Percentiles rank a stretch among this genome's conserved stretches.
These are phyloP conservation scores for Steinernema khuongi DNA, from an alignment of 1,140 invertebrate genomes.

Conservation along the genomic window DNA sequence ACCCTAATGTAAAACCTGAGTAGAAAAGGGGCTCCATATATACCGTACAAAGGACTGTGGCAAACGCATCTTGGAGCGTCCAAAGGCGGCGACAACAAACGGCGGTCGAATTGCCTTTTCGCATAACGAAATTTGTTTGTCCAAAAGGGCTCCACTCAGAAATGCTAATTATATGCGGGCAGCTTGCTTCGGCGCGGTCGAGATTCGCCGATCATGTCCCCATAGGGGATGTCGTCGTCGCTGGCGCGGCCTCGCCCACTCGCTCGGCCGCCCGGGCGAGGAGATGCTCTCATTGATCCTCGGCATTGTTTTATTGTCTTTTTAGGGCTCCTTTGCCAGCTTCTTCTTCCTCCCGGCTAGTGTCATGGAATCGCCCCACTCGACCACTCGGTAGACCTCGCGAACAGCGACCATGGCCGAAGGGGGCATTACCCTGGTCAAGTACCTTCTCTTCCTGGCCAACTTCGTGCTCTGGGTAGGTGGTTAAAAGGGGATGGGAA, in stretches of 20 bases:
- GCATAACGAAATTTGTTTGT: conserved; percentile 13
- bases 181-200: background rate
- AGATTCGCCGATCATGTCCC: conserved; percentile 1
- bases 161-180: conserved; percentile 12
- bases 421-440: conserved; percentile 57
- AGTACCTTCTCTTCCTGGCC: conserved; percentile 56
- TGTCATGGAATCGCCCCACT: background rate
- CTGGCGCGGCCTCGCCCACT: background rate
- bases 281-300: background rate
- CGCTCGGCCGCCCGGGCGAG: background rate
- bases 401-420: conserved; percentile 49
- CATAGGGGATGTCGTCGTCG: background rate
- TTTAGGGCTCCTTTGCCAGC: background rate
- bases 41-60: too few species aligned
- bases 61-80: background rate
- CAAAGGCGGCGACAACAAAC: conserved; percentile 2
- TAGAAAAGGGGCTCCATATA: too few species aligned
- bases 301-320: conserved; percentile 2
- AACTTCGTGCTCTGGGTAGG: conserved; percentile 57
- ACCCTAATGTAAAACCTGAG: too few species aligned
- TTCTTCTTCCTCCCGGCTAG: background rate
- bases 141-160: conserved; percentile 12
- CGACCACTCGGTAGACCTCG: background rate
- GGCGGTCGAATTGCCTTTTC: conserved; percentile 8
- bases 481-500: background rate